These are phyloP conservation scores for Apogon talboti DNA, from an alignment of 2,797 vertebrate genomes.

Conservation along the genomic window DNA sequence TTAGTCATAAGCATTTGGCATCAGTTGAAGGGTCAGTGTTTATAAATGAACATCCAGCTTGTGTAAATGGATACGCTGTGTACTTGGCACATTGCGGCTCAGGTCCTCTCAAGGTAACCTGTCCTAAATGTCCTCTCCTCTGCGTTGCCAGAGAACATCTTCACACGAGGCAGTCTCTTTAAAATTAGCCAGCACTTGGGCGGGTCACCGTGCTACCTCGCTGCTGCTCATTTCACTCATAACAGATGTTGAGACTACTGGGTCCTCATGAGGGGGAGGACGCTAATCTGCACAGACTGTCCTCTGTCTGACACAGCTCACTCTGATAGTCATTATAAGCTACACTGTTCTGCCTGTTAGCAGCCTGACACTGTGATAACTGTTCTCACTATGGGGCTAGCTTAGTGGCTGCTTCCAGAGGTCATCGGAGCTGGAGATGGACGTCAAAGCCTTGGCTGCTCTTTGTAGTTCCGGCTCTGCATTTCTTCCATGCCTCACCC, in stretches of 20 bases:
- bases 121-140: conserved; percentile 12
- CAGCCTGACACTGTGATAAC: conserved; percentile 43
- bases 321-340: conserved; percentile 38
- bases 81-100: conserved; percentile 22
- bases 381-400: conserved; percentile 44
- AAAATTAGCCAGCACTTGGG: conserved; percentile 21
- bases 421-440: conserved; percentile 45
- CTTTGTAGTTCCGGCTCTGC: too few relatives aligned
- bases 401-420: conserved; percentile 45
- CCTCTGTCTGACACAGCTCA: conserved; percentile 47
- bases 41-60: conserved; percentile 38
- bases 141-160: conserved; percentile 27
- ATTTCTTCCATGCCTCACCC: conserved; percentile 3
- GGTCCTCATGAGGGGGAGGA: conserved; percentile 9
- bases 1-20: conserved; percentile 11
- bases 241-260: conserved; percentile 60
- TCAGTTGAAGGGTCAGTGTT: conserved; percentile 47
- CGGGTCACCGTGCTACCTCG: conserved; percentile 20
- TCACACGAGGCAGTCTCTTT: conserved; percentile 16
- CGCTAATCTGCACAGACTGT: conserved; percentile 57
- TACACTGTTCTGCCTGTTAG: conserved; percentile 47
- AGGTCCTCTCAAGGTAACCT: conserved; percentile 39
- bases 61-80: conserved; percentile 30
- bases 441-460: conserved; percentile 21
- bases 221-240: conserved; percentile 40